phyloP scores from a whole-genome alignment of 2,797 vertebrate species.

The Uromys caudimaculatus region DNA sequence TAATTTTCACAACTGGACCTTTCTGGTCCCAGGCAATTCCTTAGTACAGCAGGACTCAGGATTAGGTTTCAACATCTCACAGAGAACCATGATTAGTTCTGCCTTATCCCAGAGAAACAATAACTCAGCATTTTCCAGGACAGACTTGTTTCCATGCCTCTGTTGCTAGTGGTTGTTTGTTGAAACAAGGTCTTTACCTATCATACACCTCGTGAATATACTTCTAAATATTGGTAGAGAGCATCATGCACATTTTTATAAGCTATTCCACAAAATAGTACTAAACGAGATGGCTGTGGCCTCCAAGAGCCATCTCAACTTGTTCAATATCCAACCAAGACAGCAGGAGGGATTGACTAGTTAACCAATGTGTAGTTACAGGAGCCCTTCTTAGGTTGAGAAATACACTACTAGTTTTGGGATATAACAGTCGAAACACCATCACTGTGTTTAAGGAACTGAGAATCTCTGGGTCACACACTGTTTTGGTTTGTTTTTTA shows the following conservation, averaged over 20 bases:
- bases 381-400: background rate
- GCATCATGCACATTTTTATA: background rate
- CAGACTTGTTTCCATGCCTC: background rate
- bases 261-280: conserved; percentile 34
- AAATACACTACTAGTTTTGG: background rate
- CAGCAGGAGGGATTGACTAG: background rate
- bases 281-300: background rate
- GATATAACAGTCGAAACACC: background rate
- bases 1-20: conserved; percentile 57
- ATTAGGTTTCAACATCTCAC: conserved; percentile 8
- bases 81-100: conserved; percentile 44
- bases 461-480: background rate
- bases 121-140: background rate
- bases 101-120: background rate
- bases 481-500: background rate
- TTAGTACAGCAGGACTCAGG: conserved; percentile 29
- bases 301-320: background rate
- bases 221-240: background rate
- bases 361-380: background rate
- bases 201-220: background rate
- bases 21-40: conserved; percentile 48
- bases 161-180: background rate
- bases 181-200: background rate
- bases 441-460: background rate
- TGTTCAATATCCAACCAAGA: background rate